phyloP scores from a whole-genome alignment of 2,888 invertebrate genomes.

The Tanytarsus gracilentus region DNA sequence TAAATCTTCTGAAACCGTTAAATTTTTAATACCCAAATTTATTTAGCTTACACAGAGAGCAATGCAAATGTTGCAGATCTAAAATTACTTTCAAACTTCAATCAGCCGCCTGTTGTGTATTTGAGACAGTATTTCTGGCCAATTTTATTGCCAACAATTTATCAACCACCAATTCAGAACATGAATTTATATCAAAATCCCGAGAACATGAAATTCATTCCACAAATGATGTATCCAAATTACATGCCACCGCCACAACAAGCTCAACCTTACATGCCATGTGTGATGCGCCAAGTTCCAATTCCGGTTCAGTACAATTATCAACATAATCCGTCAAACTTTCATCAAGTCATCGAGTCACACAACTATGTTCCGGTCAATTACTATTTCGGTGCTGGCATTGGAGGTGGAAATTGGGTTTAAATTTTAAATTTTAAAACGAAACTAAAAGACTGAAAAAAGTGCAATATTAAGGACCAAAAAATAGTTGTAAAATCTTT shows the following conservation, averaged over 20 bases:
- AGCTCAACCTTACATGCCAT: not conserved
- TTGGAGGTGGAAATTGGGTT: too few relatives aligned
- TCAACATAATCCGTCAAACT: too few relatives aligned
- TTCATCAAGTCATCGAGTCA: too few relatives aligned
- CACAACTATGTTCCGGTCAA: too few relatives aligned
- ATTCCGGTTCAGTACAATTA: too few relatives aligned
- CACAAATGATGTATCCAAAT: not conserved
- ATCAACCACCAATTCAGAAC: not conserved
- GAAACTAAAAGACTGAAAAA: too few relatives aligned
- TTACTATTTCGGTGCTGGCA: too few relatives aligned
- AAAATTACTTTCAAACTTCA: not conserved
- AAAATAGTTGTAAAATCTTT: too few relatives aligned
- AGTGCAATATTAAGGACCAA: too few relatives aligned
- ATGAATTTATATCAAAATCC: not conserved
- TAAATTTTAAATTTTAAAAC: too few relatives aligned
- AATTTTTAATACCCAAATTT: not conserved
- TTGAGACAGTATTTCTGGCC: not conserved
- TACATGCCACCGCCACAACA: not conserved
- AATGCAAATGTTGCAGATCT: not conserved
- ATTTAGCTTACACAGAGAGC: not conserved
- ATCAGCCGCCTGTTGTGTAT: not conserved
- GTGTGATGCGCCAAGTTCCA: not conserved
- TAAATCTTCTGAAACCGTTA: not conserved
- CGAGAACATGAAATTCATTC: not conserved
- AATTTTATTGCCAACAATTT: not conserved